Evolutionary conservation across 2,888 invertebrate genomes (phyloP).

Genomic region (Drosophila dives): DNA sequence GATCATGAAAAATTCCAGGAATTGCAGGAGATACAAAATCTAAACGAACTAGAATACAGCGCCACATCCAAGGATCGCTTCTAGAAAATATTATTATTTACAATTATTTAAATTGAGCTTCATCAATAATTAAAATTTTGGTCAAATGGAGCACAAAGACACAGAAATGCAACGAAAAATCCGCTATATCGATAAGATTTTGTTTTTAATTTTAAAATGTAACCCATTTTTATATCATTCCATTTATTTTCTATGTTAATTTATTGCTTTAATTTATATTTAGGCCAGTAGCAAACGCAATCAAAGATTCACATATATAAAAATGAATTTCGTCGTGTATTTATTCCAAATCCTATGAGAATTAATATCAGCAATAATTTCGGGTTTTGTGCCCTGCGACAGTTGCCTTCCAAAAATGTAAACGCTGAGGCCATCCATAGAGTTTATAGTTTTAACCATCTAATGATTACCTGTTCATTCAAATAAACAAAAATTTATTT

Average conservation of each 20-base stretch:
- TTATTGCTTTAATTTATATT: conserved; percentile 28
- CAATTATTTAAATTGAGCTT: conserved; percentile 87
- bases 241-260: conserved; percentile 22
- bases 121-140: conserved; percentile 63
- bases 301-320: conserved; percentile 13
- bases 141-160: conserved; percentile 41
- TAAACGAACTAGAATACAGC: conserved; percentile 91
- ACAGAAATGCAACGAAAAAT: conserved; percentile 62
- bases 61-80: conserved; percentile 93
- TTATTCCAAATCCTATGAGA: not conserved
- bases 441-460: conserved; percentile 19
- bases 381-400: conserved; percentile 6
- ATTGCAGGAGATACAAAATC: conserved; percentile 94
- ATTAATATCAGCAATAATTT: conserved; percentile 1
- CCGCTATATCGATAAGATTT: conserved; percentile 34
- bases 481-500: not conserved
- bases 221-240: conserved; percentile 16
- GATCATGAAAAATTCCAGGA: conserved; percentile 98
- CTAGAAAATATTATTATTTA: conserved; percentile 90
- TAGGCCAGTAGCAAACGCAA: conserved; percentile 13
- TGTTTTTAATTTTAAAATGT: conserved; percentile 40
- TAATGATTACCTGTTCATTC: conserved; percentile 17
- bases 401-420: conserved; percentile 25
- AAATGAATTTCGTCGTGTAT: not conserved
- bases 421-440: conserved; percentile 4